Evolutionary conservation across 2,797 vertebrate genomes (phyloP).

Genomic region (Molossus alvarezi): DNA sequence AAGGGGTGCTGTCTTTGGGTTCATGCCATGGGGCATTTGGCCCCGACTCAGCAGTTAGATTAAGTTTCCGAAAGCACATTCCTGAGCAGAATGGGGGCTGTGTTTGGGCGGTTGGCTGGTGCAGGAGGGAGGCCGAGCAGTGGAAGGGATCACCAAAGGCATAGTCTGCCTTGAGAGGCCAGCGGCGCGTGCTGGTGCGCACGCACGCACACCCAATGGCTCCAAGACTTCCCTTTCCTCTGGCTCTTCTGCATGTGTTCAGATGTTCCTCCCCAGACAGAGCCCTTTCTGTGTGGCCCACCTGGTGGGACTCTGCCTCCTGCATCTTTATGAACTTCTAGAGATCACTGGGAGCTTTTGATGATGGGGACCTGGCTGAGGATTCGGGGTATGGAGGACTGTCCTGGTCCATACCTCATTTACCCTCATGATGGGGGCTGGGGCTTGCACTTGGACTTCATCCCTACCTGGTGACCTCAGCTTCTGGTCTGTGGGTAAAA

Average conservation of each 20-base stretch:
- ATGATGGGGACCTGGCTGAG: not conserved
- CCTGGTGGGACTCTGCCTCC: not conserved
- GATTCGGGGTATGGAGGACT: not conserved
- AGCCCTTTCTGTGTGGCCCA: slow-evolving; percentile 54
- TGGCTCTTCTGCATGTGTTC: not conserved
- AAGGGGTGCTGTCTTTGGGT: slow-evolving; percentile 87
- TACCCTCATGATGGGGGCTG: not conserved
- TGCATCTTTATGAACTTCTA: not conserved
- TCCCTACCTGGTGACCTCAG: not conserved
- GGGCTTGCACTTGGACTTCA: not conserved
- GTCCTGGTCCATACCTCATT: not conserved
- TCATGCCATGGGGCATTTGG: slow-evolving; percentile 90
- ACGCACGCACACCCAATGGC: too few relatives aligned
- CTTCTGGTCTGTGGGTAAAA: slow-evolving; percentile 44
- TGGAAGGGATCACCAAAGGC: slow-evolving; percentile 87
- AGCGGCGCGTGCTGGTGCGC: slow-evolving; percentile 42
- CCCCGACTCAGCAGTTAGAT: slow-evolving; percentile 88
- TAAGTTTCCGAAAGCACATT: slow-evolving; percentile 91
- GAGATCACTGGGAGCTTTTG: not conserved
- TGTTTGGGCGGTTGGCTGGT: slow-evolving; percentile 90
- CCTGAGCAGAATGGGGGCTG: slow-evolving; percentile 91
- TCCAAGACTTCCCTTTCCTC: slow-evolving; percentile 51
- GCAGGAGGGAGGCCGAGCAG: slow-evolving; percentile 82
- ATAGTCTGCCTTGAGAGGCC: slow-evolving; percentile 85
- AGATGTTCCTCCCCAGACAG: slow-evolving; percentile 34